Percentiles rank a stretch among this genome's conserved stretches.
These are phyloP conservation scores for Siniperca undulata DNA, from an alignment of 2,797 vertebrate genomes.

Conservation along the genomic window DNA sequence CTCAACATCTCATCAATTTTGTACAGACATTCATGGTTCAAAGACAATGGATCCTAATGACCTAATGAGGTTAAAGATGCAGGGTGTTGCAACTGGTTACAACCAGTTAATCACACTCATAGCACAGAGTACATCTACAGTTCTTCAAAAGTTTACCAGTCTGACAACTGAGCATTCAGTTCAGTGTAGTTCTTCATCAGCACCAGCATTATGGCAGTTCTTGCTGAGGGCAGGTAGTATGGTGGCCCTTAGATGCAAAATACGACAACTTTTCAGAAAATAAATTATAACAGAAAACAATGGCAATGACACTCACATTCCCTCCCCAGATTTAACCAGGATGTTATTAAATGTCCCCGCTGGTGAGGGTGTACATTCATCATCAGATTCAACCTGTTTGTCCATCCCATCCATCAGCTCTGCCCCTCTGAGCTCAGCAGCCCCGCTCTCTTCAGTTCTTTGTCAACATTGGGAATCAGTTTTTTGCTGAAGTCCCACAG, in stretches of 20 bases:
- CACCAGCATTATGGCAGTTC: too few relatives aligned
- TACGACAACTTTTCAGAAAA: neutral
- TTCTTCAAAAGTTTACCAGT: neutral
- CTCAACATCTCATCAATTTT: too few relatives aligned
- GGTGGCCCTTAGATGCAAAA: neutral
- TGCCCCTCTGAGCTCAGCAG: slow-evolving; percentile 26
- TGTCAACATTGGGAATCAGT: slow-evolving; percentile 65
- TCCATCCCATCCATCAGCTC: neutral
- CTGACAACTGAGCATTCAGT: neutral
- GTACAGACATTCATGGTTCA: too few relatives aligned
- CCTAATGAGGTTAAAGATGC: too few relatives aligned
- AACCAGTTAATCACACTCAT: neutral
- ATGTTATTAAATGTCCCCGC: neutral
- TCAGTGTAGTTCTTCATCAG: neutral
- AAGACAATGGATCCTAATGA: too few relatives aligned
- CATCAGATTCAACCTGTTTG: too few relatives aligned
- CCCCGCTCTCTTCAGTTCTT: slow-evolving; percentile 38
- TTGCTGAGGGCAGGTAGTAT: neutral
- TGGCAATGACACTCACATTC: too few relatives aligned
- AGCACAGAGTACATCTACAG: neutral
- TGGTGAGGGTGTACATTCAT: neutral
- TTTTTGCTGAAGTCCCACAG: slow-evolving; percentile 69
- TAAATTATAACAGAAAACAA: neutral
- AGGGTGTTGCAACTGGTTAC: neutral
- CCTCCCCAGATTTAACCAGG: neutral